Conservation (phyloP, 2,113 vertebrate genomes). For the Syrmaticus mikado region DNA sequence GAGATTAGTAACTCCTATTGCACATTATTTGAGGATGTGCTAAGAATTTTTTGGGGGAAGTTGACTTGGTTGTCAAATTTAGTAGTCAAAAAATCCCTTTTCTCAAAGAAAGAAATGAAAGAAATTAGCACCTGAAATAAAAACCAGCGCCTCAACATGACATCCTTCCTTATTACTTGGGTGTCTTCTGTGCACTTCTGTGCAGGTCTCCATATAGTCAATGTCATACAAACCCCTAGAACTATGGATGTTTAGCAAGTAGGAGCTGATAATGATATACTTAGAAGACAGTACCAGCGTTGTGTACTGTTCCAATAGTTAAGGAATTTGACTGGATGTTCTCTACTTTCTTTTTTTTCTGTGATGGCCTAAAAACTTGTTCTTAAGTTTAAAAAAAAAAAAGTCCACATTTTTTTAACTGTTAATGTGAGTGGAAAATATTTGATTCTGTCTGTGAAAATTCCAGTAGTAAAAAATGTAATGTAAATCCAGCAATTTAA, state of each 20-base stretch:
- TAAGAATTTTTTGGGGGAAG: neutral
- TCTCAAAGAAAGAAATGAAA: neutral
- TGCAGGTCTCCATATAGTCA: neutral
- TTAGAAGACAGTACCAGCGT: neutral
- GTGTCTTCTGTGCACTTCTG: too few relatives aligned
- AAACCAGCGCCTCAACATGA: rapidly evolving
- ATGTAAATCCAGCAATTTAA: neutral
- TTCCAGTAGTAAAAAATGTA: neutral
- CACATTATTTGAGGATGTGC: neutral
- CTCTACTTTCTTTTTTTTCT: neutral
- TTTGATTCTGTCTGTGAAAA: neutral
- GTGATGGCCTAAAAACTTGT: neutral
- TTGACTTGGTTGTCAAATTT: neutral
- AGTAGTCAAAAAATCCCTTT: neutral
- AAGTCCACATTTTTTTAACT: neutral
- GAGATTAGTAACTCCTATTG: neutral
- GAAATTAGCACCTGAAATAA: neutral
- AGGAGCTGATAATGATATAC: neutral
- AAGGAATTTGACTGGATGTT: neutral
- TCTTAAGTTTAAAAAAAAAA: neutral
- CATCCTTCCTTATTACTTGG: neutral
- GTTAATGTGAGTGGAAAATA: neutral
- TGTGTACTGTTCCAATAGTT: neutral
- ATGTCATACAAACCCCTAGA: neutral
- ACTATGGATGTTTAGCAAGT: neutral